Conservation (phyloP, 2,888 invertebrate species). For the Trichopria drosophilae region DNA sequence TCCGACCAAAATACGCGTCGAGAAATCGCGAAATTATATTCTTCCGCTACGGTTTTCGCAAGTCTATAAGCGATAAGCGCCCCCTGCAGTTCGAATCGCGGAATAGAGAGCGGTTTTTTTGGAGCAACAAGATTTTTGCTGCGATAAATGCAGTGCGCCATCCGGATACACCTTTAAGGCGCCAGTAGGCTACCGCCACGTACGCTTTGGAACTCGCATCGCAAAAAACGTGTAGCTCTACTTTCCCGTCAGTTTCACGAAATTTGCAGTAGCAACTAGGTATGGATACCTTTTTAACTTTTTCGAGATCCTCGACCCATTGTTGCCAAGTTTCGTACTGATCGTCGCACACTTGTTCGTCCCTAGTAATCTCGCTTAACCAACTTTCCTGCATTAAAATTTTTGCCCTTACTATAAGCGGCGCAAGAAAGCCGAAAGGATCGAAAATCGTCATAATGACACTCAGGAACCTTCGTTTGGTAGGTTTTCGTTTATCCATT, state of each 20-base stretch:
- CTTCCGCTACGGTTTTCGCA: too few species aligned
- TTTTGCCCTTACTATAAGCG: slow-evolving; percentile 32
- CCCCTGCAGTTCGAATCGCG: too few species aligned
- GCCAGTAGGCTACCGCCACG: slow-evolving; percentile 19
- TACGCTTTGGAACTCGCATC: slow-evolving; percentile 27
- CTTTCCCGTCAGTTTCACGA: slow-evolving; percentile 20
- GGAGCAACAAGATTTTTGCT: too few species aligned
- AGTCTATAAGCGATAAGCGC: too few species aligned
- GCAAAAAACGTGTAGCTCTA: slow-evolving; percentile 26
- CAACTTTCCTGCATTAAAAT: slow-evolving; percentile 36
- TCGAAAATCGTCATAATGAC: slow-evolving; percentile 40
- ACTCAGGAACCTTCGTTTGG: slow-evolving; percentile 32
- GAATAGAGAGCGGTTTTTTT: too few species aligned
- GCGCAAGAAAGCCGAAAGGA: slow-evolving; percentile 37
- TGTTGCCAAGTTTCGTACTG: slow-evolving; percentile 20
- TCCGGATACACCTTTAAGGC: too few species aligned
- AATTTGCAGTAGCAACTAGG: slow-evolving; percentile 35
- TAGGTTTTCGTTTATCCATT: too few species aligned
- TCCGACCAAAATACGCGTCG: too few species aligned
- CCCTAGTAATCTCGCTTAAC: slow-evolving; percentile 28
- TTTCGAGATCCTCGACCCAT: slow-evolving; percentile 30
- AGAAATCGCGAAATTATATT: too few species aligned
- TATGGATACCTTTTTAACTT: slow-evolving; percentile 5
- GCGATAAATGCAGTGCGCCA: too few species aligned
- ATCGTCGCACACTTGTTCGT: slow-evolving; percentile 21